A percentile compares a stretch with the other conserved stretches of the same genome.
Conservation (phyloP, 1,140 invertebrate species). For the Aporrectodea caliginosa region DNA sequence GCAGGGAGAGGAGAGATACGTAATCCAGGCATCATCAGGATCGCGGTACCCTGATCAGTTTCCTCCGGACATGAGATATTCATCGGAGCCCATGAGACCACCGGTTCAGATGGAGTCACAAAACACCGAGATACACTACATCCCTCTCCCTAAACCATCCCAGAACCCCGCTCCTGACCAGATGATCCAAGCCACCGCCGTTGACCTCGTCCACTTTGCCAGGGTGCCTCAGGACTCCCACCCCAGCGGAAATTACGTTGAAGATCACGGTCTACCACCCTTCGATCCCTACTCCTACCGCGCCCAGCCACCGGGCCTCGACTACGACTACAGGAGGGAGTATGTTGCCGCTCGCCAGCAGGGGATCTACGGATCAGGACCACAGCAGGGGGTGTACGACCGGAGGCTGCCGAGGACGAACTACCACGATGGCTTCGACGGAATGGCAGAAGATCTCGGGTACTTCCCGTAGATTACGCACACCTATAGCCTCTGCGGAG, state of each 20-base stretch:
- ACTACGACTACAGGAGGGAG: not conserved
- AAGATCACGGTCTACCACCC: not conserved
- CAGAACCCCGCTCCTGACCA: not conserved
- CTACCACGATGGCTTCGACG: not conserved
- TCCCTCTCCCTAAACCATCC: not conserved
- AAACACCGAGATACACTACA: not conserved
- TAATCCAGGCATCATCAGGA: not conserved
- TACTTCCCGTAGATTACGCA: constrained; percentile 1
- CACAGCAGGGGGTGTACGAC: not conserved
- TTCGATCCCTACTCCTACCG: not conserved
- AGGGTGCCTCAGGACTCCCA: not conserved
- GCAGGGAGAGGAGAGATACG: not conserved
- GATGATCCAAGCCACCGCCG: not conserved
- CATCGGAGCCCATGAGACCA: not conserved
- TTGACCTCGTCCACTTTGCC: not conserved
- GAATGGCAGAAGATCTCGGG: not conserved
- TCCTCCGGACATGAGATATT: not conserved
- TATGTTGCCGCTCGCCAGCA: not conserved
- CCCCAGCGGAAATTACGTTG: not conserved
- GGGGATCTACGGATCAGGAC: no score
- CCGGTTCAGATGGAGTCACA: not conserved
- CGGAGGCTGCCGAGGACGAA: not conserved
- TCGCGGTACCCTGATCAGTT: not conserved
- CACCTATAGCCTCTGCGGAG: no score
- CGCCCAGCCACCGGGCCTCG: not conserved